Evolutionary conservation across 2,113 vertebrate genomes (phyloP).

Genomic region (Neotragus moschatus): DNA sequence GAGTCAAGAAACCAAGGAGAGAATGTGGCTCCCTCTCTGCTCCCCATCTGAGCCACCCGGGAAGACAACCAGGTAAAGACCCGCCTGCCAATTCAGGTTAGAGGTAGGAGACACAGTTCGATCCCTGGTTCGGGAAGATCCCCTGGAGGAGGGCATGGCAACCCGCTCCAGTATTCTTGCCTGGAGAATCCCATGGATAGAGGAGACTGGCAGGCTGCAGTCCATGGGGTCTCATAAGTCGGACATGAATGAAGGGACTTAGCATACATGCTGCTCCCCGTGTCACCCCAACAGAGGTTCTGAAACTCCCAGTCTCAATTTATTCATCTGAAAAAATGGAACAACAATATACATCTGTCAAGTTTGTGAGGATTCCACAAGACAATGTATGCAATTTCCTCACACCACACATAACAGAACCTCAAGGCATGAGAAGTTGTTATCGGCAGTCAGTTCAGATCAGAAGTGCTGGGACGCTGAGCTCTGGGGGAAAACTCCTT

Average conservation of each 20-base stretch:
- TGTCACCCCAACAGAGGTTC: neutral
- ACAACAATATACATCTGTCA: neutral
- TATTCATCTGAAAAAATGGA: neutral
- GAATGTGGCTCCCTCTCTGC: neutral
- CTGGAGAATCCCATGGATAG: neutral
- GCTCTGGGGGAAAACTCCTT: neutral
- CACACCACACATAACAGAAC: fast-evolving
- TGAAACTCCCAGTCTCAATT: neutral
- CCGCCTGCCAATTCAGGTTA: neutral
- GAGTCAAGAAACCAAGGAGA: neutral
- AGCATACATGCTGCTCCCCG: neutral
- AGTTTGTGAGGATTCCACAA: neutral
- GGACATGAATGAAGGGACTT: neutral
- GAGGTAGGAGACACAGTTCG: neutral
- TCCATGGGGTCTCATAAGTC: neutral
- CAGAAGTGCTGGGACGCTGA: neutral
- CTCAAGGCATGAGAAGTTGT: fast-evolving
- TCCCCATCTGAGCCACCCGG: neutral
- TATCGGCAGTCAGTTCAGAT: neutral
- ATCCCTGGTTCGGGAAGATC: neutral
- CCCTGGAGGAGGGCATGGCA: neutral
- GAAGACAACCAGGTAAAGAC: neutral
- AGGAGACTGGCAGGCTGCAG: neutral
- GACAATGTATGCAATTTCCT: fast-evolving
- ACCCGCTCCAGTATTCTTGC: neutral